Conservation (phyloP, 2,797 vertebrate species). For the Meda fulgida region DNA sequence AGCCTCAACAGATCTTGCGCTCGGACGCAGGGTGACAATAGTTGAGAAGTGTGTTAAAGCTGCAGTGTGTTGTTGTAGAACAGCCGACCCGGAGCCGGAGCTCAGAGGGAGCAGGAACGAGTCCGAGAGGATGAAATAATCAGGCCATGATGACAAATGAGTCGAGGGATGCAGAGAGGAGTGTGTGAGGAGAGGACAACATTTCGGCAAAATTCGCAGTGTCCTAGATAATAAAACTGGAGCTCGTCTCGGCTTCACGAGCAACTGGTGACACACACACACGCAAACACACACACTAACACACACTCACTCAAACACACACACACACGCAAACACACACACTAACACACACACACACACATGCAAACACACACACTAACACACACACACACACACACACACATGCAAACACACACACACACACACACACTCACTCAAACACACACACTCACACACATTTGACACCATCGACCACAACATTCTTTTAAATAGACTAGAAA, state of each 20-base stretch:
- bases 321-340: too few relatives aligned
- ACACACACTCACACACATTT: too few relatives aligned
- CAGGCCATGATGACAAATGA: conserved; percentile 82
- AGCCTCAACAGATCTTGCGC: background rate
- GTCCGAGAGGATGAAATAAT: conserved; percentile 78
- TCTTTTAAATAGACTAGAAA: too few relatives aligned
- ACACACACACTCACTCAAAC: too few relatives aligned
- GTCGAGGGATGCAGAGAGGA: conserved; percentile 68
- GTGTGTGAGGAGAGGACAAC: conserved; percentile 42
- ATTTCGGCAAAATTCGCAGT: conserved; percentile 66
- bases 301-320: too few relatives aligned
- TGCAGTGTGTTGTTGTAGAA: background rate
- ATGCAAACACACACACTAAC: background rate
- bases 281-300: conserved; percentile 12
- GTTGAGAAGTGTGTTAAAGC: background rate
- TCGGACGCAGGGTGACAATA: background rate
- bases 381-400: too few relatives aligned
- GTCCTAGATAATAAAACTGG: conserved; percentile 77
- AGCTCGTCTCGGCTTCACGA: conserved; percentile 48
- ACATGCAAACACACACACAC: too few relatives aligned
- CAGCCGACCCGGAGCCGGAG: conserved; percentile 41
- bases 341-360: too few relatives aligned
- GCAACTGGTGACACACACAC: conserved; percentile 59
- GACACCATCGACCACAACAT: too few relatives aligned
- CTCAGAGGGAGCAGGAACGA: conserved; percentile 64